Base-by-base conservation (phyloP, 2,113 vertebrate species). In the Rhea pennata region DNA sequence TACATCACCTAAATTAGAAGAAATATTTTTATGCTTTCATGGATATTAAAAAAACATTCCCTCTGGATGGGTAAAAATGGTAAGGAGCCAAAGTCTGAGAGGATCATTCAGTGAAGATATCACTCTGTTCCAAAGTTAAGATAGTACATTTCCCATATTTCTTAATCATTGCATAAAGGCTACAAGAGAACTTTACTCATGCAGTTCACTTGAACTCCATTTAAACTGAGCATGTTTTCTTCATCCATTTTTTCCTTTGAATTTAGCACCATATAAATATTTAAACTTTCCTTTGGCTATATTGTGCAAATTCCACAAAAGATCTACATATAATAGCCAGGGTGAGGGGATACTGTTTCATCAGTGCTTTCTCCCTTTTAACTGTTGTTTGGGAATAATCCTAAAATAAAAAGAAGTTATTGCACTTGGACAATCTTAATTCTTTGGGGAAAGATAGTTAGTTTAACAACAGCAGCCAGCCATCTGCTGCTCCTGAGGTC, bases 21-120 rank as follows among this genome's bases (percentile, higher is more conserved):
- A 96, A 87, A 96, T 97, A 96, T 93, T 97, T 97, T 97, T 97
- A 98, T 91, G 92, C 91, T 97, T 97, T 87, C 82, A 78, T 58
- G 84, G 95, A 89, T 95, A 96, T 93, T 97, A 10, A 97, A 97
- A 97, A 96, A 96, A 92, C 24, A 65, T 59, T 72, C 29, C 33
- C 67, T 94, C 82, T 31, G 56, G 93, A 93, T 81, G 69, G 62
- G 33, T 85, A 97, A 96, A 88, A 93, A 80, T 69, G 36, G 53
- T 92, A 88, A 73, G 22, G 53, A 95, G 93, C 15, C 84, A 96
- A 74, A 93, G 81, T 67, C 95, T 74, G 90, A 2, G 1, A 93
- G 81, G 84, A 95, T 64, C 84, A 75, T 76, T 94, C 81, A 90
- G 58, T 33, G 54, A 70, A 59, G 88, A 76, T 94, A 84, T 92